A percentile compares a stretch with the other conserved stretches of the same genome.
These are phyloP conservation scores for Reticulitermes lucifugus DNA, from an alignment of 2,888 invertebrate species.

Conservation along the genomic window DNA sequence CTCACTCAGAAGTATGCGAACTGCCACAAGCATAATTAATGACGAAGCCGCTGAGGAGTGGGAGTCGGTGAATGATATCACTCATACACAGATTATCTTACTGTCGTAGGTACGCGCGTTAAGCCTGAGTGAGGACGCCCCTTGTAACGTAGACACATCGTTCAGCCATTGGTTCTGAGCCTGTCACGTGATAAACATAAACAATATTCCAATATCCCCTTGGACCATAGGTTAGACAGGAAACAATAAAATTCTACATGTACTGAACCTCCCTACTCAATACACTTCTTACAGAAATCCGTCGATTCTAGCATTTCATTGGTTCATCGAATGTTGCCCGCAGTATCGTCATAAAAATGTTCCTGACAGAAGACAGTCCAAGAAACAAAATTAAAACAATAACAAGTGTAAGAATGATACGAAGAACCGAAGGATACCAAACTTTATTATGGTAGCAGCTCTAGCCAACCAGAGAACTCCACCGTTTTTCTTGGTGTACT, in stretches of 20 bases:
- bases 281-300: neutral
- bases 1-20: no score
- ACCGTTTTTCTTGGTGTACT: constrained; percentile 4
- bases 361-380: neutral
- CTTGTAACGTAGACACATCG: no score
- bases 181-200: no score
- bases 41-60: no score
- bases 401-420: constrained; percentile 6
- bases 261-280: neutral
- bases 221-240: neutral
- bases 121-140: no score
- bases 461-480: constrained; percentile 19
- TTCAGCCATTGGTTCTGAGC: no score
- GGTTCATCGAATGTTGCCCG: neutral
- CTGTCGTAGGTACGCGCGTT: no score
- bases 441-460: constrained; percentile 3
- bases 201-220: neutral
- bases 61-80: no score
- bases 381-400: constrained; percentile 19
- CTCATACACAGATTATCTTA: no score
- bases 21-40: no score
- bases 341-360: neutral
- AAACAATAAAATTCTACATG: neutral
- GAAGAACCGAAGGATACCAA: neutral
- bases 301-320: neutral